Conservation (phyloP, 2,888 invertebrate genomes). For the Stenoptilia bipunctidactyla region DNA sequence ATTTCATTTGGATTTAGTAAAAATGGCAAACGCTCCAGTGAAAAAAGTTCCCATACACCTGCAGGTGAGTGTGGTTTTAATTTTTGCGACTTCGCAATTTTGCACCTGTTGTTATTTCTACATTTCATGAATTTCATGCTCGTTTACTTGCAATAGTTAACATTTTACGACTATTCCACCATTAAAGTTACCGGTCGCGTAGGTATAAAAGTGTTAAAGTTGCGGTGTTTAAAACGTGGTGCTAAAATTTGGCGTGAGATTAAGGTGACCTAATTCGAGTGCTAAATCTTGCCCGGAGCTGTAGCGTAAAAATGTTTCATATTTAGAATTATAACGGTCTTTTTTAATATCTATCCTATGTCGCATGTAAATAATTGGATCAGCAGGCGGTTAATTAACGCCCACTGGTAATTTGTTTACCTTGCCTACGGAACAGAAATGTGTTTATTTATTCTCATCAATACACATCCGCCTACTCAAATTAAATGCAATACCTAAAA, state of each 20-base stretch:
- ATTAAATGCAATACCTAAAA: too few relatives aligned
- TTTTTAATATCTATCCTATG: too few relatives aligned
- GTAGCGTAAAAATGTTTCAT: too few relatives aligned
- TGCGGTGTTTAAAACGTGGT: background rate
- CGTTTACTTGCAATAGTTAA: conserved; percentile 21
- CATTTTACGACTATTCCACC: conserved; percentile 2
- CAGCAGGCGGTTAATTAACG: too few relatives aligned
- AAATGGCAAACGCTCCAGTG: conserved; percentile 81
- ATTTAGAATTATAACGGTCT: too few relatives aligned
- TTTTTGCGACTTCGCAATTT: conserved; percentile 2
- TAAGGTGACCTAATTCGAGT: background rate
- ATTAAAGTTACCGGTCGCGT: background rate
- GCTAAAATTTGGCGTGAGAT: background rate
- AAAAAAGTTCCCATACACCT: conserved; percentile 96
- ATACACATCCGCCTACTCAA: too few relatives aligned
- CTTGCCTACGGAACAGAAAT: too few relatives aligned
- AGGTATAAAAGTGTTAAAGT: background rate
- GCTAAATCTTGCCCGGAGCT: background rate
- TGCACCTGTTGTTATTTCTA: conserved; percentile 43
- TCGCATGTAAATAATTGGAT: too few relatives aligned
- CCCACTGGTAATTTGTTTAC: too few relatives aligned
- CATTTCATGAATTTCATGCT: too few relatives aligned
- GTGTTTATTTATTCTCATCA: too few relatives aligned
- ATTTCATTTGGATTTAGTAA: conserved; percentile 25
- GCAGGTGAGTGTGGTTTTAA: conserved; percentile 75